Conservation (phyloP, 1,140 invertebrate species). For the Ditylenchus dipsaci region DNA sequence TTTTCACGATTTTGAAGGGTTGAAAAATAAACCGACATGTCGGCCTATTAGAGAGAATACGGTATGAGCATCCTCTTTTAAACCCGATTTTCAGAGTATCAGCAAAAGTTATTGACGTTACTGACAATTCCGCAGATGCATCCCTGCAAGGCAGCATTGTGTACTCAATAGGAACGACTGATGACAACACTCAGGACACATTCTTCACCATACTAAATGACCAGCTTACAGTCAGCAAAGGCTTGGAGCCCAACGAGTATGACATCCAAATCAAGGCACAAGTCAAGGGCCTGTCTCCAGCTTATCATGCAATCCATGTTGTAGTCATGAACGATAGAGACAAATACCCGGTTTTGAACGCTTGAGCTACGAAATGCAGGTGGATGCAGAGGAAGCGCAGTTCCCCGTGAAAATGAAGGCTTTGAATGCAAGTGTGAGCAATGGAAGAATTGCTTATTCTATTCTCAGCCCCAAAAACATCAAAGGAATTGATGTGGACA, state of each 20-base stretch:
- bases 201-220: slow-evolving; percentile 43
- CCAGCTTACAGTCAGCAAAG: slow-evolving; percentile 18
- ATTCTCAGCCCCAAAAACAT: slow-evolving; percentile 12
- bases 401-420: slow-evolving; percentile 25
- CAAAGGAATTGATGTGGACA: slow-evolving; percentile 33
- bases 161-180: neutral
- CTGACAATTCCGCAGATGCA: neutral
- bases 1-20: too few species aligned
- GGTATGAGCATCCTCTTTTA: too few species aligned
- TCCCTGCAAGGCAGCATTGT: neutral
- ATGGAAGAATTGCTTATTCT: slow-evolving; percentile 29
- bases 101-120: neutral
- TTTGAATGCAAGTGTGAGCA: slow-evolving; percentile 25
- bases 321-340: slow-evolving; percentile 52
- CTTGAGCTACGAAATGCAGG: slow-evolving; percentile 49
- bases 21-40: too few species aligned
- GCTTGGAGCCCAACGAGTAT: slow-evolving; percentile 29
- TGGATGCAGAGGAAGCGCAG: slow-evolving; percentile 15
- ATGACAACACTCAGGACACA: neutral
- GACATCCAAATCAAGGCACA: slow-evolving; percentile 26
- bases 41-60: too few species aligned
- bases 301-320: slow-evolving; percentile 27
- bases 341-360: slow-evolving; percentile 55
- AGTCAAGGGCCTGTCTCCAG: neutral
- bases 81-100: neutral